Evolutionary conservation across 2,888 invertebrate species (phyloP), one percentile per base, ranked within the genome.

Genomic region (Sphecodes monilicornis): DNA sequence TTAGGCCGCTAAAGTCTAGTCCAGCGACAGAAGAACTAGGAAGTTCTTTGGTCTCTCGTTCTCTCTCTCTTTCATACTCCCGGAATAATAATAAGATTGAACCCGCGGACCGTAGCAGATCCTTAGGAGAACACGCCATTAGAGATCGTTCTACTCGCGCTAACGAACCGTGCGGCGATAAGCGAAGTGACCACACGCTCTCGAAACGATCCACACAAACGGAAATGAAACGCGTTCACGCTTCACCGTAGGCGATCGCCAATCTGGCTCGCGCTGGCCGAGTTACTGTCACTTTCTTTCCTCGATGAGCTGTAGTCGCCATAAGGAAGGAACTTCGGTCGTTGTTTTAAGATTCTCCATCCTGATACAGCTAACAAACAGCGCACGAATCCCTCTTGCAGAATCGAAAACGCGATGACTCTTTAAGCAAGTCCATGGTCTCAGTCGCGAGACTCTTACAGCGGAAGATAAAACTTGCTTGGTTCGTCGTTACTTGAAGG

Each of bases 111-210:
- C 68, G 32, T 46, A n/a, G 5, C 41, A 76, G 66, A 66, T 60
- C 70, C 32, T 69, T 78, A 60, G 69, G 72, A 80, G 73, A 69
- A 46, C 64, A 60, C 54, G 76, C 83, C 64, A 39, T 66, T 70
- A 26, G 75, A 80, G 80, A 86, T 84, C 88, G 79, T 79, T 88
- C 29, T n/a, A 46, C 26, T 16, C 76, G 68, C 60, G 76, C 39
- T 66, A 87, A 86, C 80, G 70, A 84, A 77, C 72, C 77, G 86
- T 84, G 79, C 73, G 75, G 36, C 43, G 74, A 79, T 78, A 57
- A 80, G 72, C 36, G 60, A 64, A 75, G 84, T 85, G 78, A 88
- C 78, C 72, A 39, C 80, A 74, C 78, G 39, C 64, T 79, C 78
- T 64, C 26, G 57, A 79, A 84, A 70, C 74, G 64, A 60, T 43